Evolutionary conservation across 2,113 vertebrate genomes (phyloP).

Genomic region (Platycercus adscitus): DNA sequence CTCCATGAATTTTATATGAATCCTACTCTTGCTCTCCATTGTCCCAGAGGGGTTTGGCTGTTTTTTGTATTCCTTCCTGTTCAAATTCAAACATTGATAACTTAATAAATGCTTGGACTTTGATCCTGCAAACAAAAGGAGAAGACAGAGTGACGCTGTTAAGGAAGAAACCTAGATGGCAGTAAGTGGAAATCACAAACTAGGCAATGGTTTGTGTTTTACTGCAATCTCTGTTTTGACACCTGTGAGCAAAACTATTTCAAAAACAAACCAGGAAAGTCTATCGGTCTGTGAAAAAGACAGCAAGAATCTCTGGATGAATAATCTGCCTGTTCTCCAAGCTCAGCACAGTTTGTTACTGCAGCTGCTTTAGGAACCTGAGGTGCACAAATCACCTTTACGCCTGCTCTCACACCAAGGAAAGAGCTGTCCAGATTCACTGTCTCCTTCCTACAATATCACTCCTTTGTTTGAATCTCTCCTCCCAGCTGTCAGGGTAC

Average conservation of each 20-base stretch:
- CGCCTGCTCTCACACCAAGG: background rate
- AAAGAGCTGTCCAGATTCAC: background rate
- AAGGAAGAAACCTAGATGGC: background rate
- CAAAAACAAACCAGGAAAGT: background rate
- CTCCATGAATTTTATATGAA: background rate
- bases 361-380: background rate
- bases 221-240: background rate
- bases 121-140: background rate
- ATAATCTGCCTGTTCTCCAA: background rate
- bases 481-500: background rate
- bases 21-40: background rate
- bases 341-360: background rate
- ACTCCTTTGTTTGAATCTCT: background rate
- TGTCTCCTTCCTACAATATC: background rate
- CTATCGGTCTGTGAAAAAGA: background rate
- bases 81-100: background rate
- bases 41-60: accelerated
- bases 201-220: background rate
- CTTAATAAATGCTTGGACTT: background rate
- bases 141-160: background rate
- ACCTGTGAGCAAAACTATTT: background rate
- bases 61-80: background rate
- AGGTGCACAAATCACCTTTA: background rate
- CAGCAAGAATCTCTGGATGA: background rate
- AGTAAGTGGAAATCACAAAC: background rate